Percentiles rank a stretch among this genome's conserved stretches.
Conservation (phyloP, 1,140 invertebrate genomes). For the Drosophila leontia region DNA sequence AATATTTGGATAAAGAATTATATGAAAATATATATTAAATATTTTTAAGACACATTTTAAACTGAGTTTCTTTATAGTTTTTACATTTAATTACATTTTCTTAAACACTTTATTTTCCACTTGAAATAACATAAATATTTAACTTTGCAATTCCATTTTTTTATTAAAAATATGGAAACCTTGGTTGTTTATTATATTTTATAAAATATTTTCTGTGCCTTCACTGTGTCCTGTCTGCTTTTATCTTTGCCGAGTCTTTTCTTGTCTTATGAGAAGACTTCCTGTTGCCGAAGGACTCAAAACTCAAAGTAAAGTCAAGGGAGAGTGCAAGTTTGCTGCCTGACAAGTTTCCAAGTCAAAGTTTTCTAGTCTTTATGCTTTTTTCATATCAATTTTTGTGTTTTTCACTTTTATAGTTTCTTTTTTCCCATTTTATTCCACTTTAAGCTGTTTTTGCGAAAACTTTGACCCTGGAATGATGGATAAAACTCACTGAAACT, state of each 20-base stretch:
- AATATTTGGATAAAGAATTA: neutral
- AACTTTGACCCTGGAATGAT: slow-evolving; percentile 2
- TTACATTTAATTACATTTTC: neutral
- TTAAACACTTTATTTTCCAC: neutral
- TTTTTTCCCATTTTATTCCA: slow-evolving; percentile 13
- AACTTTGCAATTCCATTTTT: rapidly evolving
- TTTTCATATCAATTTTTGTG: slow-evolving; percentile 38
- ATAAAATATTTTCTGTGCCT: neutral
- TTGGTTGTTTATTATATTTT: neutral
- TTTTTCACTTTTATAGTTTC: slow-evolving; percentile 15
- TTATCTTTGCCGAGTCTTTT: neutral
- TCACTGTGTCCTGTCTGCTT: neutral
- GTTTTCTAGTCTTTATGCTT: slow-evolving; percentile 27
- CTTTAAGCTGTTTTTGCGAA: slow-evolving; percentile 33
- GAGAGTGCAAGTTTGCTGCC: slow-evolving; percentile 39
- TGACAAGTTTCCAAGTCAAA: slow-evolving; percentile 53
- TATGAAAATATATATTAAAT: neutral
- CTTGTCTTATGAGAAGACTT: neutral
- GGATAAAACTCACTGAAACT: slow-evolving; percentile 1
- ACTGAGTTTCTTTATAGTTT: rapidly evolving
- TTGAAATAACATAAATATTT: neutral
- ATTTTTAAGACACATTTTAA: too few relatives aligned
- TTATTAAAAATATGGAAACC: neutral
- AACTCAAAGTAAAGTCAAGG: slow-evolving; percentile 10
- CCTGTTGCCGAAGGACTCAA: slow-evolving; percentile 9